Base-by-base conservation (phyloP, 1,140 invertebrate species). In the Gerris buenoi region DNA sequence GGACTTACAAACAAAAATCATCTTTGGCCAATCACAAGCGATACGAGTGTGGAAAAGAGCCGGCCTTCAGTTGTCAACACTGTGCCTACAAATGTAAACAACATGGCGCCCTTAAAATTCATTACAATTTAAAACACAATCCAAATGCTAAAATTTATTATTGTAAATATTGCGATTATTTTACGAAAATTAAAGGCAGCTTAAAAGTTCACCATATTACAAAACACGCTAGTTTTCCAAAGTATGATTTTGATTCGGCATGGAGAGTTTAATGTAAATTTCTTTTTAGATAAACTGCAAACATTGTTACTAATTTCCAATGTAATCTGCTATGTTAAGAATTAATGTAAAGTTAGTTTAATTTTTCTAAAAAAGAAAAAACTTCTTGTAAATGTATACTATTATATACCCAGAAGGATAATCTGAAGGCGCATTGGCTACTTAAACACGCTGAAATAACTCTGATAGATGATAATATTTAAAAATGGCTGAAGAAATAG, bases 1-100 rank as follows among this genome's bases (percentile, higher is more conserved):
- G 83, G 69, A 74, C 75, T 62, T 86, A 86, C 76, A 80, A 79
- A 18, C 81, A 82, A 73, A 81, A 80, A 64, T 77, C 78, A 67
- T 81, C 82, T 15, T 73, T 85, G 1, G 77, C 79, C 27, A 82
- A 82, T 23, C 82, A 83, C 69, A 75, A 77, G 25, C 77, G 77
- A 14, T 83, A 78, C 67, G 81, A 83, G 67, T 83, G 82, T 70
- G 79, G 78, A 18, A 76, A 78, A 67, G 75, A 75, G 22, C 77
- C 77, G 0, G 72, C 73, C 15, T 77, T 75, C 61, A 71, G 72
- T 15, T 79, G 77, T 57, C 70, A 71, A 1, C 73, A 73, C 56
- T 79, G 77, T 64, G 71, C 72, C 0, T 78, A 79, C 65, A 77
- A 28, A 23, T 33, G 60, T 58, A 80, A 80, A 72, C 75, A 79